Evolutionary conservation across 2,888 invertebrate genomes (phyloP).

Genomic region (Stenchaetothrips biformis): DNA sequence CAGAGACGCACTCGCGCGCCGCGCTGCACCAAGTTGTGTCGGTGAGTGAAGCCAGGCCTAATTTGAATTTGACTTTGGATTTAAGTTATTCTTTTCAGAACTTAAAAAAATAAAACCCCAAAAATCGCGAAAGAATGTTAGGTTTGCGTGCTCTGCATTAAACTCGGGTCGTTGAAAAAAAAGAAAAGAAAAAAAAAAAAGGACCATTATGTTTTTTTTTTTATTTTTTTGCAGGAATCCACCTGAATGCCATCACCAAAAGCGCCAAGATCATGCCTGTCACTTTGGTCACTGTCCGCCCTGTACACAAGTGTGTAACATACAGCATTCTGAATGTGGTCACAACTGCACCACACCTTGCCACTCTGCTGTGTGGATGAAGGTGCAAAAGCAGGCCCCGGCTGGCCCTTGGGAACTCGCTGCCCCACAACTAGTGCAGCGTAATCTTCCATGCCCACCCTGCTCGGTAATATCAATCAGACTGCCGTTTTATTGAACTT

Average conservation of each 20-base stretch:
- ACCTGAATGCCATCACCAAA: conserved; percentile 77
- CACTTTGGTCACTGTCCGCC: conserved; percentile 81
- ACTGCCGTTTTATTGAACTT: conserved; percentile 28
- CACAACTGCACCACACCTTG: conserved; percentile 70
- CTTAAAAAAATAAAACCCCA: conserved; percentile 20
- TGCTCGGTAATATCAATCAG: conserved; percentile 42
- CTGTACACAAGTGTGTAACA: conserved; percentile 70
- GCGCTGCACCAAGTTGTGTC: conserved; percentile 68
- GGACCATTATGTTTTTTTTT: conserved; percentile 2
- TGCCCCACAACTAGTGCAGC: conserved; percentile 41
- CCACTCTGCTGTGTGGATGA: conserved; percentile 67
- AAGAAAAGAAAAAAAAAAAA: conserved; percentile 10
- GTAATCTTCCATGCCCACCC: conserved; percentile 48
- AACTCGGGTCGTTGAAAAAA: not conserved
- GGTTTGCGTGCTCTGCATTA: conserved; percentile 26
- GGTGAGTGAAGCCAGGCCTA: no score
- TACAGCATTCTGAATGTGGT: conserved; percentile 53
- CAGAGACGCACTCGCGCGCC: conserved; percentile 73
- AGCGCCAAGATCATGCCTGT: conserved; percentile 68
- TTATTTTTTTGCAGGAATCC: conserved; percentile 51
- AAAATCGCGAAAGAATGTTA: conserved; percentile 10
- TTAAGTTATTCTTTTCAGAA: conserved; percentile 30
- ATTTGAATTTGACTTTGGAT: no score
- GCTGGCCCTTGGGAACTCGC: conserved; percentile 46
- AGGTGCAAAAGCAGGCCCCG: conserved; percentile 49